Evolutionary conservation across 2,797 vertebrate genomes (phyloP), one percentile per base, ranked within the genome.

Genomic region (Sus cebifrons): DNA sequence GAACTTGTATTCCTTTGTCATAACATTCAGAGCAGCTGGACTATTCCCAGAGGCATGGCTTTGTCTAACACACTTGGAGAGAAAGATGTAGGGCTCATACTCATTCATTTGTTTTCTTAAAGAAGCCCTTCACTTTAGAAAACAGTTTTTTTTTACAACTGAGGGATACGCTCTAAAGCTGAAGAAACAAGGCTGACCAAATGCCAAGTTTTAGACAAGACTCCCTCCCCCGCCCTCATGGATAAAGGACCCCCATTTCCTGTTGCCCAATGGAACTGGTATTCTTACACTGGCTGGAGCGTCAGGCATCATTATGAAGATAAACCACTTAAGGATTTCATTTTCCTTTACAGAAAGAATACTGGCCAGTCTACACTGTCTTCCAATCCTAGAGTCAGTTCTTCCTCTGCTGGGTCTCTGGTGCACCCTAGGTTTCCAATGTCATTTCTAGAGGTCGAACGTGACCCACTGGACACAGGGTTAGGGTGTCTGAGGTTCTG

Each of bases 1-100:
- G 91, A 93, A 96, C 94, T 97, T 79, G 58, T 96, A 93, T 94
- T 84, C n/a, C 64, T 96, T 94, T 93, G 71, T 97, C 74, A 96
- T 62, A 87, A 95, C 71, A 96, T 70, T 96, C 49, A 87, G 77
- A 95, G 52, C 85, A 94, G 94, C 91, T 96, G 95, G 73, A 77
- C 29, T 96, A 75, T 93, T 97, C 97, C 93, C 97, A 96, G 89
- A 85, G 77, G 92, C 77, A 68, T 13, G 84, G 52, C 58, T 95
- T 75, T 93, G 71, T 96, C 83, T 89, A 96, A 96, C n/a, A 92
- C 49, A 79, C 82, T 93, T 78, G 0, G 8, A 91, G 65, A 85
- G 70, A 96, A 95, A 88, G 86, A 89, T 68, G n/a, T 58, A 70
- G 25, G 58, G 29, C 74, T 94, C 18, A 3, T 40, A 86, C 13